Base-by-base conservation (phyloP, 2,888 invertebrate species). In the Chloromyia formosa region DNA sequence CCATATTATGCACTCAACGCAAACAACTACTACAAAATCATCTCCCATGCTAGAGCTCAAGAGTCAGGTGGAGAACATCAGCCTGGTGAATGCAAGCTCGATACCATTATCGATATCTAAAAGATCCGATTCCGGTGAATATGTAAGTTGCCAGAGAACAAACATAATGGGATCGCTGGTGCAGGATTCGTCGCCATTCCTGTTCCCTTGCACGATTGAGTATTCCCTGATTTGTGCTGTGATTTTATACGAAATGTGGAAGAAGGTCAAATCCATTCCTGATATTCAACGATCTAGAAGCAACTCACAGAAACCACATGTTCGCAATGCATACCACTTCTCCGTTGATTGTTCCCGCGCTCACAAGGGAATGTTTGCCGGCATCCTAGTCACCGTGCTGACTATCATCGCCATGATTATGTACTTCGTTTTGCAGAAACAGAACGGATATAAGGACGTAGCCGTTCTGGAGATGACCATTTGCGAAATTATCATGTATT, bases 161-260 rank as follows among this genome's bases (percentile, higher is more conserved):
- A 90, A 91, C 79, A 90, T 92, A 62, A 92, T 92, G 90, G 91
- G 91, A 1, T 86, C 89, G n/a, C 81, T 92, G 69, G 88, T 92
- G 2, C 91, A 91, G 81, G 91, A 92, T 80, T 87, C 89, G 2
- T 88, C 90, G 0, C 94, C 94, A 0, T 95, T 95, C 83, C 88
- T 96, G 75, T 96, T 94, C 82, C 96, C 96, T 0, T 95, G 95
- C 83, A 90, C 90, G 64, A 94, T 96, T 80, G 96, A 96, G 85
- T 96, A 96, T 86, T 94, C 94, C 54, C 88, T 96, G 69, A 94
- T 96, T 77, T 95, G 94, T 81, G 95, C 96, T 23, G 96, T 95
- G 40, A 92, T 95, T 78, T 86, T 94, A 74, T 95, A 92, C 82
- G 93, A 95, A 84, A 94, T 96, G 91, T 96, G 96, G 94, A 94